A percentile compares a stretch with the other conserved stretches of the same genome.
Evolutionary conservation across 2,888 invertebrate genomes (phyloP).

Genomic region (Latrodectus elegans): DNA sequence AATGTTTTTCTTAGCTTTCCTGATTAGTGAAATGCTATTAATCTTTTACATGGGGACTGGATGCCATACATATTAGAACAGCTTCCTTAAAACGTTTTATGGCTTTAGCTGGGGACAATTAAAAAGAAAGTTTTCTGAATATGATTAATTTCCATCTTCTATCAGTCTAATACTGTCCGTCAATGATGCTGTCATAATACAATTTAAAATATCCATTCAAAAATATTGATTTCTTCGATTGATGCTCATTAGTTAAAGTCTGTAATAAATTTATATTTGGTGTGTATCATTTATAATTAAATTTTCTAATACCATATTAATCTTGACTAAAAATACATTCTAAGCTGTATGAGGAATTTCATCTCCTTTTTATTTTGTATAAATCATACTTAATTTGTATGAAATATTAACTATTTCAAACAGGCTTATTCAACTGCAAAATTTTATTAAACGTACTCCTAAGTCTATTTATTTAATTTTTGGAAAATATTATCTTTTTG

Average conservation of each 20-base stretch:
- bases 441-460: too few species aligned
- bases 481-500: too few species aligned
- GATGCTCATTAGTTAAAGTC: background rate
- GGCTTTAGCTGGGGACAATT: constrained; percentile 5
- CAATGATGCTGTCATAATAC: background rate
- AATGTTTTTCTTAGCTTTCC: background rate
- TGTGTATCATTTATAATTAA: too few species aligned
- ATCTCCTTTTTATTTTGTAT: too few species aligned
- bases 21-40: constrained; percentile 32
- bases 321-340: too few species aligned
- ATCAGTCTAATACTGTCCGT: background rate
- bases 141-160: constrained; percentile 34
- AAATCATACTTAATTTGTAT: too few species aligned
- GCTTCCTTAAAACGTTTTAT: constrained; percentile 35
- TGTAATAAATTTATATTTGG: too few species aligned
- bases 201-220: background rate
- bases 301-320: too few species aligned
- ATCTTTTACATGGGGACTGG: constrained; percentile 16
- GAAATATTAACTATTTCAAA: too few species aligned
- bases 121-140: constrained; percentile 31
- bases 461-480: too few species aligned
- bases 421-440: too few species aligned
- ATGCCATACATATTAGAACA: background rate
- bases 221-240: background rate
- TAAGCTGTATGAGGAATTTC: too few species aligned